Evolutionary conservation across 2,888 invertebrate species (phyloP).

Genomic region (Griposia aprilina): DNA sequence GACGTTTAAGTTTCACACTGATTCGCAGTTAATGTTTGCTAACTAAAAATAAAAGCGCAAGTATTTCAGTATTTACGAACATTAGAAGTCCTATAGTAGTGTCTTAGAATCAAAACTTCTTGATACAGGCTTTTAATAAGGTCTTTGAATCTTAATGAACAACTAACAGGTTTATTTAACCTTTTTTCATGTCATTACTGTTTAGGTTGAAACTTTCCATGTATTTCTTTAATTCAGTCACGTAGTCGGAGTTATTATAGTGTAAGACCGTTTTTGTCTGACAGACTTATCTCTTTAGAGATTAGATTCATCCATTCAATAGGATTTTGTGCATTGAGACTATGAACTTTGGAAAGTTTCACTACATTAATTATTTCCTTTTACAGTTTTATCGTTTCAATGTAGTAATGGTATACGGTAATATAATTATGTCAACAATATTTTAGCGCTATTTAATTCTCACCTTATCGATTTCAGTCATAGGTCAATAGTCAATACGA

Average conservation of each 20-base stretch:
- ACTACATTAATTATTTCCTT: constrained; percentile 35
- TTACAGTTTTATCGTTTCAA: constrained; percentile 49
- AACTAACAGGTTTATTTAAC: constrained; percentile 23
- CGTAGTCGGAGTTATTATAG: not conserved
- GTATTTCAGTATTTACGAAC: not conserved
- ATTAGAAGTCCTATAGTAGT: not conserved
- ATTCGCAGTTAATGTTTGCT: not conserved
- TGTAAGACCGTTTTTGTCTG: constrained; percentile 25
- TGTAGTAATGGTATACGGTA: constrained; percentile 45
- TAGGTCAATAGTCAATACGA: constrained; percentile 73
- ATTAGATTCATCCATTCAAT: constrained; percentile 18
- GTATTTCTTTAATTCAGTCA: constrained; percentile 24
- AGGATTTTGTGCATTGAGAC: constrained; percentile 17
- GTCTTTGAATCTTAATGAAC: constrained; percentile 15
- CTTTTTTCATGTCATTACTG: constrained; percentile 10
- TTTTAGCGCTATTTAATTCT: constrained; percentile 57
- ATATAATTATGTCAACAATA: constrained; percentile 61
- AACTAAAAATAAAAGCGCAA: constrained; percentile 1
- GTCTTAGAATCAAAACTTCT: not conserved
- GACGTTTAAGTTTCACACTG: not conserved
- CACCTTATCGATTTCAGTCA: constrained; percentile 69
- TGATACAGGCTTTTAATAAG: not conserved
- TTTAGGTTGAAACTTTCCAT: constrained; percentile 11
- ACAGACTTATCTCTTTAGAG: not conserved
- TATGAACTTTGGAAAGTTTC: constrained; percentile 38